A percentile compares a stretch with the other conserved stretches of the same genome.
Evolutionary conservation across 23 tunicate genomes (phyloP).

Genomic region (Pegea sp.): DNA sequence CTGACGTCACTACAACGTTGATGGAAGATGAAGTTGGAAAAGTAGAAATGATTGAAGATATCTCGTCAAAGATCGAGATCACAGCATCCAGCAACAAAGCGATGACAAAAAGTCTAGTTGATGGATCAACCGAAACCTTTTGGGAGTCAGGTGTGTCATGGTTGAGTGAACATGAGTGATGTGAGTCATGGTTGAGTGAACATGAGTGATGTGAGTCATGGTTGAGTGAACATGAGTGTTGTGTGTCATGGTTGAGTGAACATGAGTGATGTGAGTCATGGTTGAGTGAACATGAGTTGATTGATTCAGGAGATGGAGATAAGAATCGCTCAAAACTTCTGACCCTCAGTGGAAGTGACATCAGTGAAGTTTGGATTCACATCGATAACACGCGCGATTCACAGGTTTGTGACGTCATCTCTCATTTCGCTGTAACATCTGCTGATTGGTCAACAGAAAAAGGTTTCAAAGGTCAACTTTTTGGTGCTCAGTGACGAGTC

Average conservation of each 20-base stretch:
- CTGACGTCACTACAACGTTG: background rate
- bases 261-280: too few relatives aligned
- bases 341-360: constrained; percentile 1
- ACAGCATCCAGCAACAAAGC: constrained; percentile 37
- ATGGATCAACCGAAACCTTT: constrained; percentile 54
- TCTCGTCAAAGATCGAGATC: constrained; percentile 19
- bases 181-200: too few relatives aligned
- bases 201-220: too few relatives aligned
- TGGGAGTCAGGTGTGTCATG: constrained; percentile 88
- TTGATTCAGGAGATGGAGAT: constrained; percentile 36
- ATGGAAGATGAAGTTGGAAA: too few relatives aligned
- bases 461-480: constrained; percentile 1
- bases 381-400: constrained; percentile 46
- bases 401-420: constrained; percentile 29
- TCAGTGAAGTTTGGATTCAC: constrained; percentile 15
- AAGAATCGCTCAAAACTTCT: constrained; percentile 35
- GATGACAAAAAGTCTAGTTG: constrained; percentile 43
- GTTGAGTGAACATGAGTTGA: too few relatives aligned
- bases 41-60: constrained; percentile 6
- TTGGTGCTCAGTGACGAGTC: background rate
- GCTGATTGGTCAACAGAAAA: too few relatives aligned
- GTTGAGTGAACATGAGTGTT: too few relatives aligned
- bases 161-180: too few relatives aligned
- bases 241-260: too few relatives aligned
- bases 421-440: too few relatives aligned